Base-by-base conservation (phyloP, 35 echinoderm and acorn worm species). In the Ophioderma brevispina region DNA sequence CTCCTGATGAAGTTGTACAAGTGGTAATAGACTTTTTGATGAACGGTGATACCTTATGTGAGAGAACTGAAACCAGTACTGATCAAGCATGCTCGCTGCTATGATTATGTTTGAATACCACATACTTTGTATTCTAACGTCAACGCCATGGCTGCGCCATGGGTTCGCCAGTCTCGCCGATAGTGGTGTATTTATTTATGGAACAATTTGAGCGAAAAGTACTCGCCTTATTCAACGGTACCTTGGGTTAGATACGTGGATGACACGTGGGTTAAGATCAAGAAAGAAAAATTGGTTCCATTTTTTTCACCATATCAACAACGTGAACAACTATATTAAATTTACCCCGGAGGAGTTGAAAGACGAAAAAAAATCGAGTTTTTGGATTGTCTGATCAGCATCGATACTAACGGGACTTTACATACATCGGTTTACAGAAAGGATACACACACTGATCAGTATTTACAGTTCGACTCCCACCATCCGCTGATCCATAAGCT, bases 51-150 rank as follows among this genome's bases (percentile, higher is more conserved):
- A 31, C 85, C 14, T 38, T 87, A 13, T 35, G 35, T 28, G 35
- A 87, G 13, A 75, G 85, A 30, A 76, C 52, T 28, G 50, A 87
- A 19, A 52, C 76, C 64, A 76, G 19, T 34, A 18, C 59, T 5
- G 85, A 87, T 21, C 85, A 87, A 36, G 59, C 76, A 1, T 76
- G 23, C 64, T 36, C 50, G 14, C 36, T 87, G 25, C 31, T 76
- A 28, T 30, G 76, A 70, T 38, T 87, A 23, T 76, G 85, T 36
- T 59, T 87, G 1, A 76, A 87, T 35, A 76, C 85, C 55, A 75
- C 85, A 10, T 87, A 87, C 36, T 87, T 76, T 37, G 55, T 87
- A 36, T 52, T 52, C 21, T 52, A 52, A 8, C 46, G 46, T 21
- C 46, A 52, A 52, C 46, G 46, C 46, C 46, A 52, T 52, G 46